phyloP scores from a whole-genome alignment of 2,888 invertebrate genomes.

The Cheilosia impressa region DNA sequence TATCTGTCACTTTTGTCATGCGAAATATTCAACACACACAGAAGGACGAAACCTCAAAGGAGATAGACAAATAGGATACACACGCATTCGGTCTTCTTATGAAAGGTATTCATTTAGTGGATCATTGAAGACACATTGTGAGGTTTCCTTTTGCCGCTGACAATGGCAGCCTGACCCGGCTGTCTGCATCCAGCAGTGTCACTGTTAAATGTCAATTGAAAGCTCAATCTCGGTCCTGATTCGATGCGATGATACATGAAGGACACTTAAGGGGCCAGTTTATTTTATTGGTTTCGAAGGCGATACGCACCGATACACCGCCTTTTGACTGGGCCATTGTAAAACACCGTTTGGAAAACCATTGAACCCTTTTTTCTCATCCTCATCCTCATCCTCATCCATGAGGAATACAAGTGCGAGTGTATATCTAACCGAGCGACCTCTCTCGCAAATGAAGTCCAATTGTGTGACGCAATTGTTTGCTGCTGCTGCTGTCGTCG shows the following conservation, averaged over 20 bases:
- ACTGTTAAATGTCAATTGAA: constrained; percentile 40
- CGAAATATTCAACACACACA: constrained; percentile 8
- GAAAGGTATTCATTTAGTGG: constrained; percentile 32
- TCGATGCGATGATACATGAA: constrained; percentile 62
- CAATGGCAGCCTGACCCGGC: neutral
- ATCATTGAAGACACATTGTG: constrained; percentile 30
- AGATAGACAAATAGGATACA: constrained; percentile 21
- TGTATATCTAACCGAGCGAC: constrained; percentile 14
- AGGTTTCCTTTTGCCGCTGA: constrained; percentile 18
- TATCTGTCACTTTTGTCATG: constrained; percentile 57
- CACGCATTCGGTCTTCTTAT: constrained; percentile 1
- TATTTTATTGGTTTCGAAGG: constrained; percentile 54
- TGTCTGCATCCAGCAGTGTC: neutral
- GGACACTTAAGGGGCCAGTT: constrained; percentile 62
- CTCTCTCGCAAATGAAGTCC: constrained; percentile 49
- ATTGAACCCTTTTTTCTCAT: constrained; percentile 43
- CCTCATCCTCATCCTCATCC: no score
- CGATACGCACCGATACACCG: neutral
- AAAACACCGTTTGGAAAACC: constrained; percentile 41
- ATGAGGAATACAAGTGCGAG: neutral
- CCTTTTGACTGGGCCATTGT: constrained; percentile 26
- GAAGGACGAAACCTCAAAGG: constrained; percentile 9
- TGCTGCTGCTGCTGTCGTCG: neutral
- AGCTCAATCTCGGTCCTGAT: constrained; percentile 33
- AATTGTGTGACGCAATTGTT: constrained; percentile 50